Evolutionary conservation across 30 jellyfish, hydroid and myxozoan species (phyloP).

Genomic region (Sanderia malayensis): DNA sequence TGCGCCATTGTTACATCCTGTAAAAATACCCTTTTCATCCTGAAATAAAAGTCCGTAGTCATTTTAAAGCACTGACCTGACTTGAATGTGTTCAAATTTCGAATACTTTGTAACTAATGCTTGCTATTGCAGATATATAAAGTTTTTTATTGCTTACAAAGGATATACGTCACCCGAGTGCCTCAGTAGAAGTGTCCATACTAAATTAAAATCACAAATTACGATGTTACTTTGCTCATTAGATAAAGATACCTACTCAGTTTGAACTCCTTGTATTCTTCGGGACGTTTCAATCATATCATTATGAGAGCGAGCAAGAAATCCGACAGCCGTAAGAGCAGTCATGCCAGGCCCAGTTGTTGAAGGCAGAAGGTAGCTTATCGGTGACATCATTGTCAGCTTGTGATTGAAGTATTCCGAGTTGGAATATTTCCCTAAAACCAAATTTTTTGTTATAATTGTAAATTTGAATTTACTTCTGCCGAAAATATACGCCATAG

Average conservation of each 20-base stretch:
- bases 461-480: neutral
- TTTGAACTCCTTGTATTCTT: conserved; percentile 11
- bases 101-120: too few relatives aligned
- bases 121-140: too few relatives aligned
- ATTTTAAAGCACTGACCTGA: too few relatives aligned
- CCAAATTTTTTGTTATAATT: neutral
- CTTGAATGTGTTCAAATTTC: too few relatives aligned
- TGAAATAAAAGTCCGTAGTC: too few relatives aligned
- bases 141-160: too few relatives aligned
- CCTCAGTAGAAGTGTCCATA: too few relatives aligned
- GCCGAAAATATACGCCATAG: too few relatives aligned
- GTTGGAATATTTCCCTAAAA: neutral
- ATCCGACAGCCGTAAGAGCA: conserved; percentile 10
- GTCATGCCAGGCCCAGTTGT: conserved; percentile 8
- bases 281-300: conserved; percentile 15
- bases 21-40: conserved; percentile 8
- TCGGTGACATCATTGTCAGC: conserved; percentile 21
- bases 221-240: too few relatives aligned
- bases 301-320: conserved; percentile 22
- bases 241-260: conserved; percentile 19
- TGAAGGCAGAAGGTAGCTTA: conserved; percentile 33
- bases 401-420: neutral
- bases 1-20: conserved; percentile 24
- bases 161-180: too few relatives aligned
- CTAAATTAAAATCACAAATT: too few relatives aligned